phyloP scores from a whole-genome alignment of 2,797 vertebrate species.

The Onychomys leucogaster region DNA sequence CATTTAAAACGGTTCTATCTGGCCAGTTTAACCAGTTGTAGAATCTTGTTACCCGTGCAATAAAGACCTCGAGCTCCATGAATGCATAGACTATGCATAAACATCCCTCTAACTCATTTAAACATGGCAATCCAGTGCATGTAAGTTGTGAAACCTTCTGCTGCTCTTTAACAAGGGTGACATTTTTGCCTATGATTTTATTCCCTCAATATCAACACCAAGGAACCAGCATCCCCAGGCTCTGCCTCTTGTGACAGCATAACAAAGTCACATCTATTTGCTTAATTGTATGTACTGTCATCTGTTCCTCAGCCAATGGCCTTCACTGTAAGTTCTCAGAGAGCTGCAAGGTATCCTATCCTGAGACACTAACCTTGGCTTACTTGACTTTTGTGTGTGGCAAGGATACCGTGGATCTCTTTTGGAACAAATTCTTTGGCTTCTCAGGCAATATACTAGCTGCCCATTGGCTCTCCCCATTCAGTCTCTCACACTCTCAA shows the following conservation, averaged over 20 bases:
- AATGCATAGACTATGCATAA: background rate
- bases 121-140: background rate
- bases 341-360: background rate
- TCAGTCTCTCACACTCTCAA: background rate
- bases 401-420: background rate
- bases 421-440: background rate
- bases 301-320: background rate
- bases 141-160: background rate
- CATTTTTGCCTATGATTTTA: background rate
- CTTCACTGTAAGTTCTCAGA: background rate
- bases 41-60: background rate
- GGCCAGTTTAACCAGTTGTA: slow-evolving; percentile 30
- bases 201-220: background rate
- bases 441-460: background rate
- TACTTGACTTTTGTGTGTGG: background rate
- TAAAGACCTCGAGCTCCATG: background rate
- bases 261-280: background rate
- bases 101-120: background rate
- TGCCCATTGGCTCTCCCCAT: background rate
- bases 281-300: background rate
- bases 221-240: background rate
- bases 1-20: slow-evolving; percentile 53
- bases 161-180: slow-evolving; percentile 27
- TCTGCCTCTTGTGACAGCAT: background rate
- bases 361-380: background rate